Conservation (phyloP, 1,140 invertebrate genomes). For the Neodiprion fabricii region DNA sequence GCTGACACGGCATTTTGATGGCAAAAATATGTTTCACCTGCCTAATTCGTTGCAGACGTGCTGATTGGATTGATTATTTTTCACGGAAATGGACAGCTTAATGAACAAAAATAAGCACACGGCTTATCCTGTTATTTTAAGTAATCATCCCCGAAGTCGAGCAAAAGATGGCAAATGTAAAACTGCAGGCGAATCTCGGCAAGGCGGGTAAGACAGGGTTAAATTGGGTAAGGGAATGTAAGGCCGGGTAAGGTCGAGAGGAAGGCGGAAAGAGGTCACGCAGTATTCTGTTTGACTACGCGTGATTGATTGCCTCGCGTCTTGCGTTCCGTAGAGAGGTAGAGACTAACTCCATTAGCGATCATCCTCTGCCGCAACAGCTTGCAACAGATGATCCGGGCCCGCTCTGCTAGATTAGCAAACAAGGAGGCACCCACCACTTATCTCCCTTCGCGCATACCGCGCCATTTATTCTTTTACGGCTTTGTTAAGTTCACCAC, state of each 20-base stretch:
- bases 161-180: no score
- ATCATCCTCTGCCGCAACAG: conserved; percentile 45
- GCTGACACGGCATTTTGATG: no score
- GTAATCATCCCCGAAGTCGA: no score
- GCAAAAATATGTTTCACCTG: no score
- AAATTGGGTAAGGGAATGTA: neutral
- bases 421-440: conserved; percentile 43
- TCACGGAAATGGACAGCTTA: no score
- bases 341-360: conserved; percentile 46
- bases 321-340: conserved; percentile 11
- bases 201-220: no score
- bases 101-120: no score
- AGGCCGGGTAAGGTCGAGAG: neutral
- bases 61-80: no score
- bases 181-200: no score
- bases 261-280: neutral
- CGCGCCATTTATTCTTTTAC: conserved; percentile 43
- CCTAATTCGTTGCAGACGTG: no score
- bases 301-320: conserved; percentile 42
- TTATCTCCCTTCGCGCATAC: conserved; percentile 40
- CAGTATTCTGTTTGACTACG: conserved; percentile 39
- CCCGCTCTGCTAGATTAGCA: conserved; percentile 45
- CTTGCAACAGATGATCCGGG: conserved; percentile 49
- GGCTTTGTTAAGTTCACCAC: conserved; percentile 22
- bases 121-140: no score